Evolutionary conservation across 2,888 invertebrate species (phyloP), one percentile per base, ranked within the genome.

Genomic region (Acleris cristana): DNA sequence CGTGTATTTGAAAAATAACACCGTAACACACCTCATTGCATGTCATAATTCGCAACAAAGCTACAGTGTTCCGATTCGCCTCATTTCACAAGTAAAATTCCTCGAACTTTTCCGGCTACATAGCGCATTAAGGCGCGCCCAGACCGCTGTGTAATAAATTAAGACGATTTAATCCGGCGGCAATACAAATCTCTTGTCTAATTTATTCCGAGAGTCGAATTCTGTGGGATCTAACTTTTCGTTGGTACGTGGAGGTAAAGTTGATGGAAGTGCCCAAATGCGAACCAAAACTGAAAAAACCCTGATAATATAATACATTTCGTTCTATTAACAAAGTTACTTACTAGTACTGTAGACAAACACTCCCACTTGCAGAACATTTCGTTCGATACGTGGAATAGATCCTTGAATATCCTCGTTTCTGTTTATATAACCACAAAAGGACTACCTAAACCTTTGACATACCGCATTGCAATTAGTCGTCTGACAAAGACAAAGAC

Each of bases 91-190:
- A 66, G 52, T 62, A 67, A 53, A 64, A 44, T 49, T 48, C 48
- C 48, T 23, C 7, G n/a, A 67, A 58, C 52, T 60, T 65, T 60
- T 26, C 54, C 45, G 59, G 62, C 56, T 53, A 57, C 66, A 56
- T 51, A 45, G 51, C 57, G 57, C 67, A 63, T 63, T 67, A 67
- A 51, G 61, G 19, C 57, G n/a, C 57, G 51, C 56, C 58, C 34
- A 53, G 64, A 54, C 76, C 76, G 75, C 70, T 71, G 72, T 77
- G 74, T 84, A 83, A 87, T 85, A 87, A 87, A 87, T 87, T 85
- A 83, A 80, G 84, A 86, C 86, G 86, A 85, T 85, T 85, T 86
- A 87, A 88, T 87, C 84, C 79, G 72, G 75, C 71, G 72, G 80
- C 80, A 77, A 82, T 82, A 87, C 85, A 86, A 88, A 87, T 87